Percentiles rank a stretch among this genome's conserved stretches.
These are phyloP conservation scores for Antheraea mylitta DNA, from an alignment of 1,140 invertebrate genomes.

Conservation along the genomic window DNA sequence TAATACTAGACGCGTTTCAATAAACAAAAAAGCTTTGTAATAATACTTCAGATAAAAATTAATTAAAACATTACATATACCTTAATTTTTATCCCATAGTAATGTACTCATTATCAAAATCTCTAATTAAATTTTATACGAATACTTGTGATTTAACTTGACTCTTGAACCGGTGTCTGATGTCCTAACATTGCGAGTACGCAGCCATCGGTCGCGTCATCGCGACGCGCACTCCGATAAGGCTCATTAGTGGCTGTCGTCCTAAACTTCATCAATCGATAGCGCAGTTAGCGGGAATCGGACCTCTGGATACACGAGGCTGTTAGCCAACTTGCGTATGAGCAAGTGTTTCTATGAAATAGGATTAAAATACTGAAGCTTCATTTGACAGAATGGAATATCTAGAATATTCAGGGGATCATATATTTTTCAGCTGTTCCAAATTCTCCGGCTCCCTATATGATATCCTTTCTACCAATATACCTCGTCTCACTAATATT, in stretches of 20 bases:
- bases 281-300: conserved; percentile 30
- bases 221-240: conserved; percentile 43
- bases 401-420: no score
- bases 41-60: no score
- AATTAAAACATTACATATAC: not conserved
- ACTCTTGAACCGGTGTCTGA: conserved; percentile 1
- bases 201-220: conserved; percentile 56
- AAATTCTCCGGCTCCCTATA: no score
- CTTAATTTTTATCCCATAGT: not conserved
- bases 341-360: not conserved
- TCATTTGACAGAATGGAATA: not conserved
- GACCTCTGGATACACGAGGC: conserved; percentile 2
- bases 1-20: no score
- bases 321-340: not conserved
- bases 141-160: not conserved
- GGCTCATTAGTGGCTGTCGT: conserved; percentile 54
- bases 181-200: conserved; percentile 37
- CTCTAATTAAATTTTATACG: not conserved
- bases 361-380: not conserved
- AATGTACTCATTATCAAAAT: not conserved
- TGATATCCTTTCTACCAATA: no score
- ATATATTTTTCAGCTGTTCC: no score
- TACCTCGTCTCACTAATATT: no score
- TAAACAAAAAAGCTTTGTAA: no score
- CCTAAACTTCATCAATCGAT: conserved; percentile 61